These are phyloP conservation scores for Stylophora pistillata DNA, from an alignment of 64 coral and sea anemone genomes.

Conservation along the genomic window DNA sequence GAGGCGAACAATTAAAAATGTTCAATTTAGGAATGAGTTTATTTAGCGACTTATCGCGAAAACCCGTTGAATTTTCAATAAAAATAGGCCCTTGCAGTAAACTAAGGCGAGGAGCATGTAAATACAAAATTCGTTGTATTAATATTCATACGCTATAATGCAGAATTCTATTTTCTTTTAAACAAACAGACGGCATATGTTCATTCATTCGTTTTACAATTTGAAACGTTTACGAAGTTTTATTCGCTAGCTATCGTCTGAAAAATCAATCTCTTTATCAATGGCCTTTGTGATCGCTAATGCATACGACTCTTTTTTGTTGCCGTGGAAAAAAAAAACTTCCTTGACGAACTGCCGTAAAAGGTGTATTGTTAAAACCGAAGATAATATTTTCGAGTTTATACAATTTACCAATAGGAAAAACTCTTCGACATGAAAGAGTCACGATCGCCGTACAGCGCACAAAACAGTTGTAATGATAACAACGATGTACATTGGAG, in stretches of 20 bases:
- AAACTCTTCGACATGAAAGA: neutral
- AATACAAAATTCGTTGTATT: constrained; percentile 21
- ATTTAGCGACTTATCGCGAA: neutral
- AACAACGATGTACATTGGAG: neutral
- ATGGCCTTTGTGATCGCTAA: neutral
- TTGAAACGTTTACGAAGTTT: neutral
- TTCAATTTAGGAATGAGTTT: constrained; percentile 9
- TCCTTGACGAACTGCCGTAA: neutral
- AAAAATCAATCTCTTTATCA: neutral
- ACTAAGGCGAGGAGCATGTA: neutral
- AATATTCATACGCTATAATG: constrained; percentile 43
- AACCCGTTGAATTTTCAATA: constrained; percentile 24
- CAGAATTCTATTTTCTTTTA: constrained; percentile 50
- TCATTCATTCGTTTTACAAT: constrained; percentile 37
- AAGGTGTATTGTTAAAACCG: constrained; percentile 4
- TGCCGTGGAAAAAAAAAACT: neutral
- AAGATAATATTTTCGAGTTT: constrained; percentile 28
- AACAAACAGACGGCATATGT: constrained; percentile 31
- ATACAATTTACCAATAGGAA: constrained; percentile 3
- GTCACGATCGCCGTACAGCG: neutral
- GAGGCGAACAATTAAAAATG: neutral
- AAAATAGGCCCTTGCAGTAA: neutral
- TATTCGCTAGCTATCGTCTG: neutral
- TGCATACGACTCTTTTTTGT: neutral
- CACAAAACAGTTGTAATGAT: neutral